Evolutionary conservation across 35 echinoderm and acorn worm species (phyloP).

Genomic region (Anneissia japonica): DNA sequence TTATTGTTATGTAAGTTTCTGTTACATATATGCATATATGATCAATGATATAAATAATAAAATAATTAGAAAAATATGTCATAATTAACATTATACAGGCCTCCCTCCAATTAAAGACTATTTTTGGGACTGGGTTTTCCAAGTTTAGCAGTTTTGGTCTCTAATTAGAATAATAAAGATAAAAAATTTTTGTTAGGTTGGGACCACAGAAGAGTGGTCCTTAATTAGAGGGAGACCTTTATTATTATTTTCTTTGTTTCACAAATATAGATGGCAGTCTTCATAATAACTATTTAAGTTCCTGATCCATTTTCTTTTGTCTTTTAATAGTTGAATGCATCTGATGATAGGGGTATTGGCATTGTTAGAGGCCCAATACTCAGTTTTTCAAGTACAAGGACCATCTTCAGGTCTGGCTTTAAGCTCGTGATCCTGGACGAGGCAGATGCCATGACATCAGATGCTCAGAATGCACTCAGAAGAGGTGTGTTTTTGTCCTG

Average conservation of each 20-base stretch:
- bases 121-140: too few relatives aligned
- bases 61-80: too few relatives aligned
- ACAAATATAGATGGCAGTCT: not conserved
- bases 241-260: not conserved
- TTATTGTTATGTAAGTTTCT: too few relatives aligned
- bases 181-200: too few relatives aligned
- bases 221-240: too few relatives aligned
- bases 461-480: conserved; percentile 95
- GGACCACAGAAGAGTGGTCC: too few relatives aligned
- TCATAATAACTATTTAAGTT: not conserved
- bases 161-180: too few relatives aligned
- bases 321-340: conserved; percentile 74
- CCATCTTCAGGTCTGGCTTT: conserved; percentile 90
- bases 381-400: conserved; percentile 83
- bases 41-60: too few relatives aligned
- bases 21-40: too few relatives aligned
- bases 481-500: conserved; percentile 44
- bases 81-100: too few relatives aligned
- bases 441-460: conserved; percentile 97
- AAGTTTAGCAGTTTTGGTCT: too few relatives aligned
- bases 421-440: conserved; percentile 96
- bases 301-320: not conserved
- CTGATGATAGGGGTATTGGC: conserved; percentile 80
- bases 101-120: too few relatives aligned
- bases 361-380: conserved; percentile 72